These are phyloP conservation scores for Crotalus viridis DNA, from an alignment of 2,113 vertebrate species.

Conservation along the genomic window DNA sequence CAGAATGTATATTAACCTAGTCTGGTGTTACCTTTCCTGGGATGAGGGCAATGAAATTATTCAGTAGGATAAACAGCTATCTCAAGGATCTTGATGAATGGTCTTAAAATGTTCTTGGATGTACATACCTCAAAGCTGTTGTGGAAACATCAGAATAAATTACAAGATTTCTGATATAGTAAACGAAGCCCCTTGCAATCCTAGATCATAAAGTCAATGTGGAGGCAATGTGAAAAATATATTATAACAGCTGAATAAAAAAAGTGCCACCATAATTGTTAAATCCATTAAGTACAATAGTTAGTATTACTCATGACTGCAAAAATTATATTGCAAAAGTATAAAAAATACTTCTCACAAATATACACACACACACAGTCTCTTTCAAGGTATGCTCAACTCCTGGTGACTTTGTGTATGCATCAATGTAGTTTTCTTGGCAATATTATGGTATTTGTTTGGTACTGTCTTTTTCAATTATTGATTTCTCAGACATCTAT, in stretches of 20 bases:
- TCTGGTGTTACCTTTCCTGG: neutral
- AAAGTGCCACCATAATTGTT: neutral
- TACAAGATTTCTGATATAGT: neutral
- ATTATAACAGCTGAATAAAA: neutral
- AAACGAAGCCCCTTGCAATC: neutral
- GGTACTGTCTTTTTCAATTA: neutral
- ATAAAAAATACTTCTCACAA: neutral
- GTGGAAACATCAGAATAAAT: neutral
- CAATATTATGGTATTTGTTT: neutral
- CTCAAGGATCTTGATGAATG: neutral
- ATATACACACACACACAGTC: neutral
- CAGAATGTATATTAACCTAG: neutral
- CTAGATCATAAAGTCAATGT: neutral
- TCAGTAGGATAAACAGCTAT: neutral
- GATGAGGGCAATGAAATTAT: neutral
- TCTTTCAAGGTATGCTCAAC: neutral
- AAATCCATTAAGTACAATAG: neutral
- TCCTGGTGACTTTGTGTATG: neutral
- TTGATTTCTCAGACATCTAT: neutral
- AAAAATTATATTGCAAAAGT: neutral
- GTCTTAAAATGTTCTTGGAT: neutral
- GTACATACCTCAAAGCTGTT: neutral
- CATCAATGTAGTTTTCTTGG: neutral
- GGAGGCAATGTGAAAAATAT: neutral
- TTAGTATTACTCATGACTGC: neutral